These are phyloP conservation scores for Delphinus delphis DNA, from an alignment of 2,113 vertebrate genomes.

Conservation along the genomic window DNA sequence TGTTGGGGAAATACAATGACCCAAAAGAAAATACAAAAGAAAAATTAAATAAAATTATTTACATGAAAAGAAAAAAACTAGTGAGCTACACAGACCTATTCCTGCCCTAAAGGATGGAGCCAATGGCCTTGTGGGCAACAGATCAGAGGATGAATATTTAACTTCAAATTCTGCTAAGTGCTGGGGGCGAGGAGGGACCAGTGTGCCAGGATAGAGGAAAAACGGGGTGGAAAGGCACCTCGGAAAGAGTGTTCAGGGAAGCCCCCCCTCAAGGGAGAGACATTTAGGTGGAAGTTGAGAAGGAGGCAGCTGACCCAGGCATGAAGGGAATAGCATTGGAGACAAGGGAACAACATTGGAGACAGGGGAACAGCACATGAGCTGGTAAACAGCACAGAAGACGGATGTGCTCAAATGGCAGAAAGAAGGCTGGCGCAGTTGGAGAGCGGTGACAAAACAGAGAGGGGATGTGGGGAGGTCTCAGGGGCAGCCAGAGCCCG, in stretches of 20 bases:
- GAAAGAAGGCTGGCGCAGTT: neutral
- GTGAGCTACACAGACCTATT: neutral
- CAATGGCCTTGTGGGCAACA: neutral
- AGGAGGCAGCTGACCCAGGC: neutral
- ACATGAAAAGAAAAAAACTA: neutral
- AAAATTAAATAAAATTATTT: slow-evolving; percentile 1
- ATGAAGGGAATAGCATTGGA: neutral
- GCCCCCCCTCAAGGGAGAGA: neutral
- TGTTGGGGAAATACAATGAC: too few species aligned
- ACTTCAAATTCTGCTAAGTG: neutral
- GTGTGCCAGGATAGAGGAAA: neutral
- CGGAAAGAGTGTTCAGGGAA: neutral
- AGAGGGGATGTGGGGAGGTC: neutral
- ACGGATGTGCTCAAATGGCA: neutral
- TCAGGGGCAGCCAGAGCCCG: neutral
- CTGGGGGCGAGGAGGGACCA: rapidly evolving
- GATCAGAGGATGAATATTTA: neutral
- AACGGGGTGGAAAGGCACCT: neutral
- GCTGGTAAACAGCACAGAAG: neutral
- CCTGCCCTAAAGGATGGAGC: neutral
- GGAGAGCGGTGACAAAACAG: neutral
- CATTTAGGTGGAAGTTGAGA: neutral
- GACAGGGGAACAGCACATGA: too few species aligned
- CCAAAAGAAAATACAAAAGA: neutral
- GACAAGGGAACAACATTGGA: neutral